These are phyloP conservation scores for Gallinago solitaria DNA, from an alignment of 2,797 vertebrate species.

Conservation along the genomic window DNA sequence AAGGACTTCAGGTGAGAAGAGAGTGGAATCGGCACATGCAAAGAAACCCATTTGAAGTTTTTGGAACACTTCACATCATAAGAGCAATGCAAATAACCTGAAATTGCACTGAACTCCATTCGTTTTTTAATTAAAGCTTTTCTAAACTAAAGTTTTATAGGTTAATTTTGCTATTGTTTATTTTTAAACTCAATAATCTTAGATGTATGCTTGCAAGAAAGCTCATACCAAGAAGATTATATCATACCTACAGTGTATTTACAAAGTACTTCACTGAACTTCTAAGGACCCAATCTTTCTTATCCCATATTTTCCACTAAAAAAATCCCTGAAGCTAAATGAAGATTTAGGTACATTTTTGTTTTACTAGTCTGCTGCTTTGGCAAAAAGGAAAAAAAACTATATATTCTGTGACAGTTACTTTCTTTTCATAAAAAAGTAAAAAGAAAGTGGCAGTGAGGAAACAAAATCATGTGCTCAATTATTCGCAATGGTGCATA, in stretches of 20 bases:
- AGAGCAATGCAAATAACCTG: constrained; percentile 43
- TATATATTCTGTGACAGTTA: background rate
- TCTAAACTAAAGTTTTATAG: background rate
- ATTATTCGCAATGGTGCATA: background rate
- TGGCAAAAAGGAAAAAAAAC: background rate
- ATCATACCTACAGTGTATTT: background rate
- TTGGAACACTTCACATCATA: constrained; percentile 30
- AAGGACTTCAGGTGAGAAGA: constrained; percentile 43
- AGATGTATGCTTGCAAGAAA: background rate
- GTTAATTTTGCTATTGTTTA: background rate
- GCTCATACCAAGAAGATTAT: background rate
- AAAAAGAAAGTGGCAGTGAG: background rate
- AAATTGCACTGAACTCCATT: background rate
- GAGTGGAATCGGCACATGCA: constrained; percentile 11
- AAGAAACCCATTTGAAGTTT: constrained; percentile 30
- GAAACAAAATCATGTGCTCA: background rate
- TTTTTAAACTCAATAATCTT: background rate
- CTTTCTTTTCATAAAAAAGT: background rate
- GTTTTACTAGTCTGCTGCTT: background rate
- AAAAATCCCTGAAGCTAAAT: background rate
- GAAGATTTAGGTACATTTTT: background rate
- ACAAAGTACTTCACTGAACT: background rate
- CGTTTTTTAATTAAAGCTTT: background rate
- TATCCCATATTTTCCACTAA: background rate
- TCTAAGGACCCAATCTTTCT: background rate